Base-by-base conservation (phyloP, 2,797 vertebrate genomes). In the Podarcis lilfordi region DNA sequence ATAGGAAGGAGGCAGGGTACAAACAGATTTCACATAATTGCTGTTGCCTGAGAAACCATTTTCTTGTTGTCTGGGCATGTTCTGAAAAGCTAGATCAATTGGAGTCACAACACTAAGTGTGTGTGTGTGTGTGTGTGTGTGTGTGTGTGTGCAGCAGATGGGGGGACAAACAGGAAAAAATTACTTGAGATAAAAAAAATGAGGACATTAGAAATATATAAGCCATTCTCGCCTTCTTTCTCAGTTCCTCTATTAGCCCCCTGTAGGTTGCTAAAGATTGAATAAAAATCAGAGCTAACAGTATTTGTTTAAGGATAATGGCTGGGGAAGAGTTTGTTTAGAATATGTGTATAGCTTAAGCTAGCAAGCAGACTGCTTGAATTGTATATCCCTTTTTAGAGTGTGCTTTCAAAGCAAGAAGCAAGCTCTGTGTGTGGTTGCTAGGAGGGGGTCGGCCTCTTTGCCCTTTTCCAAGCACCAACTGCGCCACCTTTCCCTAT, bases 21-120 rank as follows among this genome's bases (percentile, higher is more conserved):
- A 87, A 83, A 92, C 92, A 94, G 92, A 94, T 96, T 95, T 94
- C 93, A 93, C 32, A 5, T 93, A 94, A 93, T 94, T 96, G 92
- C 91, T 92, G 96, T 97, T 97, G 96, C 96, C 96, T 95, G 92
- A 97, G 97, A 96, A 97, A 97, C 97, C 94, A 86, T 84, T 96
- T 96, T 94, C 93, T 89, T 96, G 91, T 91, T 94, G 95, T 96
- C 96, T 97, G 95, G 94, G 95, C 94, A 95, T 96, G 96, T 95
- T 96, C 90, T 43, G 59, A 95, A 87, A 88, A 87, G 75, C 61
- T 87, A 91, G 87, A 93, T 95, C 92, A 95, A 91, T 92, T 94
- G 88, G 92, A 95, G 92, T 80, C 88, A 90, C 89, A 91, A 80
- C 50, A 80, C 90, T 96, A 94, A 92, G 11, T 93, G 88, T 96